Conservation (phyloP, 2,888 invertebrate genomes). For the Pachliopta kotzebuea region DNA sequence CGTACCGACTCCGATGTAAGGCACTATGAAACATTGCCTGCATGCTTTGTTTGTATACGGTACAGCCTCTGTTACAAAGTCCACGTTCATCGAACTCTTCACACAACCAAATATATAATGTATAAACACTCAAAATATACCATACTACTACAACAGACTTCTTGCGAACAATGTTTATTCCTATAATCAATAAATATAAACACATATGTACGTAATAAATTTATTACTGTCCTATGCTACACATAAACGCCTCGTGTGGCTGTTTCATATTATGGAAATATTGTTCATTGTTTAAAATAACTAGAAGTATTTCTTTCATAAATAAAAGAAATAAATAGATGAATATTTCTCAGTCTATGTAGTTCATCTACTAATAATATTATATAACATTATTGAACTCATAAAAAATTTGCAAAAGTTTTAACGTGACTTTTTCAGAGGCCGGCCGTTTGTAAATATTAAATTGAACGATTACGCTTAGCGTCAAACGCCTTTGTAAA, state of each 20-base stretch:
- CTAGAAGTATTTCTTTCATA: too few relatives aligned
- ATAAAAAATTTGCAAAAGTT: too few relatives aligned
- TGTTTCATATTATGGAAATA: too few relatives aligned
- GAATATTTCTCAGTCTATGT: too few relatives aligned
- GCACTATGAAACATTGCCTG: slow-evolving; percentile 64
- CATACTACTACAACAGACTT: not conserved
- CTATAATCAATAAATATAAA: not conserved
- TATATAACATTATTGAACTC: too few relatives aligned
- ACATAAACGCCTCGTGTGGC: too few relatives aligned
- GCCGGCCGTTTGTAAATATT: slow-evolving; percentile 62
- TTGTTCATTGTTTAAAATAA: too few relatives aligned
- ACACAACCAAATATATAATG: slow-evolving; percentile 6
- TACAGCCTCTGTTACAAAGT: slow-evolving; percentile 48
- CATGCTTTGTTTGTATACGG: slow-evolving; percentile 74
- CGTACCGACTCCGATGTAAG: slow-evolving; percentile 86
- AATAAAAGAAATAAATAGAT: too few relatives aligned
- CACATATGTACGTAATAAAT: too few relatives aligned
- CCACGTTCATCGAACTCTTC: slow-evolving; percentile 3
- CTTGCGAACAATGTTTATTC: not conserved
- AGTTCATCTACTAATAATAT: too few relatives aligned
- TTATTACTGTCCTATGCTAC: too few relatives aligned
- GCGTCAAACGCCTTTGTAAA: slow-evolving; percentile 40
- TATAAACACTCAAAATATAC: too few relatives aligned
- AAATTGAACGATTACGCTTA: slow-evolving; percentile 39
- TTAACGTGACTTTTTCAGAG: slow-evolving; percentile 45